Evolutionary conservation across 2,888 invertebrate genomes (phyloP), one percentile per base, ranked within the genome.

Genomic region (Papilio elwesi): DNA sequence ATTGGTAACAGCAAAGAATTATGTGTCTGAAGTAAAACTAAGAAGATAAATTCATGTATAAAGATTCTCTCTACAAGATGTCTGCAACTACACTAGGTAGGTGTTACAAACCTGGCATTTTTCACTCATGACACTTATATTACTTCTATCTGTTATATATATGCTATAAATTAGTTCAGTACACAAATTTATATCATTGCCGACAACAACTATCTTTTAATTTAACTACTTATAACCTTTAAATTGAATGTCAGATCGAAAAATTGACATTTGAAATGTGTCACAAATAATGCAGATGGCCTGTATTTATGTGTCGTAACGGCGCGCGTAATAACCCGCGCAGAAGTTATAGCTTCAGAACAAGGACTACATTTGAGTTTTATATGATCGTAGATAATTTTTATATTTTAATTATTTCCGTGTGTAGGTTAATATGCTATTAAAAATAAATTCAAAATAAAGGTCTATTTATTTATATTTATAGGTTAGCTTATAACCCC

Each of bases 51-150:
- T n/a, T n/a, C n/a, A n/a, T n/a, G n/a, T n/a, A n/a, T n/a, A 26
- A 26, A 26, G 26, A 26, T 26, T 26, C 1, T 26, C 26, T 26
- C 26, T 26, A 26, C 26, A 26, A 26, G 26, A 26, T 26, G 26
- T 26, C 4, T 26, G 26, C 26, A 26, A 43, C n/a, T 43, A n/a
- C n/a, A n/a, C 9, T 43, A n/a, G n/a, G 0, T 43, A 51, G 13
- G 63, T 62, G 15, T 8, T 36, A 73, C 80, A 79, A 62, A 90
- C 90, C 89, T 83, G 90, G 88, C 90, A 91, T 90, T 80, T 84
- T 83, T 83, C 79, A 82, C 81, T 84, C 87, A 88, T 90, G 81
- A 86, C 87, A 87, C 81, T 57, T 79, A 79, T 79, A 80, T 78
- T 82, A 71, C 74, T 78, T 80, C 74, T 75, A 71, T 76, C n/a